Base-by-base conservation (phyloP, 1,140 invertebrate species). In the Lucilia sericata region DNA sequence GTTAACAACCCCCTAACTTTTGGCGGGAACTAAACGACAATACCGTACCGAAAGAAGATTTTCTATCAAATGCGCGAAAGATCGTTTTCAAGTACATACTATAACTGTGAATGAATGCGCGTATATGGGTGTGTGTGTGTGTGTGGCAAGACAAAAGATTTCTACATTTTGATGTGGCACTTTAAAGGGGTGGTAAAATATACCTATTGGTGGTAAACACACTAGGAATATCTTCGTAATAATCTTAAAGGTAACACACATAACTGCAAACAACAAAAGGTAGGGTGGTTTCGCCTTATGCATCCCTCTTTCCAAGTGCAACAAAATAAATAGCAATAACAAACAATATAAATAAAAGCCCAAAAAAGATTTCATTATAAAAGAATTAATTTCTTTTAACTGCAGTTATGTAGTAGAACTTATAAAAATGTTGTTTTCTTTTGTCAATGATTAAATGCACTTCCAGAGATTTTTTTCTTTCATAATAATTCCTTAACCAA, bases 1-100 rank as follows among this genome's bases (percentile, higher is more conserved):
- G 42, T 10, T 25, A 34, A 19, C 80, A 82, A 82, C 80, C 80
- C 80, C 80, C 80, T 82, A 82, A 55, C 80, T 60, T 51, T 82
- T 82, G 80, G 80, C 80, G 80, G 80, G 80, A 82, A 82, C 21
- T 19, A 36, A 19, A 55, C 10, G 42, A 42, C 10, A 42, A 42
- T 7, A 42, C 5, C 42, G 42, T 42, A 42, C 42, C 42, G 10
- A 42, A n/a, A 60, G 51, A 60, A 60, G 51, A 60, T 60, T 60
- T 60, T 60, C 17, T 60, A 7, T 60, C 10, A n/a, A 42, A 78
- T 78, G 75, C 75, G 34, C 75, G 75, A 78, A 42, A 78, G 55
- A 47, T 78, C 75, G 14, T 78, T 75, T 17, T 30, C 30, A 36
- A 75, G 74, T n/a, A n/a, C n/a, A n/a, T n/a, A 30, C 25, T 30